Base-by-base conservation (phyloP, 2,113 vertebrate genomes). In the Gymnobelideus leadbeateri region DNA sequence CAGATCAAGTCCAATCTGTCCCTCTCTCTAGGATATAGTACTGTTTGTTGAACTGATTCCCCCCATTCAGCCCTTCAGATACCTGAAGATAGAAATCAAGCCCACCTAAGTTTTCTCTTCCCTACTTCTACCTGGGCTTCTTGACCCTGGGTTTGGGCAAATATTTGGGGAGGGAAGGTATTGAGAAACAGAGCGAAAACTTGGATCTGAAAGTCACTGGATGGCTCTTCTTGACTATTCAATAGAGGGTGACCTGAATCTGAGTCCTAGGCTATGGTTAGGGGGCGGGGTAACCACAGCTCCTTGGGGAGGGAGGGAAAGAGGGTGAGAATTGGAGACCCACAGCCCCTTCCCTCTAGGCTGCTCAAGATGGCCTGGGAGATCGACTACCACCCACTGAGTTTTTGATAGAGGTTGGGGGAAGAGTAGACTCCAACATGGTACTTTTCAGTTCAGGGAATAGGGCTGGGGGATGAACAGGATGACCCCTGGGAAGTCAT, bases 401-500 rank as follows among this genome's bases (percentile, higher is more conserved):
- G 68, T 77, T 77, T 77, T 4, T 77, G 68, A 21, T 7, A 21
- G n/a, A n/a, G 68, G 6, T n/a, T 77, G 37, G 68, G n/a, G n/a
- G 68, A 77, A 77, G 68, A n/a, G 68, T 8, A 43, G 16, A 77
- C 19, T 21, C 68, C 16, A 1, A 43, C 31, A 37, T 0, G 16
- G 68, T 77, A 16, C 68, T 77, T 77, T 77, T 21, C 68, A 77
- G 95, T 89, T 95, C 89, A 43, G 0, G 23, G 93, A 31, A 37
- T 43, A 91, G 46, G 53, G 43, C 51, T n/a, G 89, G 92, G 57
- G 68, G 93, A 95, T 90, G 89, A 25, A n/a, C 14, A 0, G 55
- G 55, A 95, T 95, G 96, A 96, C 96, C 96, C 96, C 94, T 94
- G 31, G 77, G 21, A 96, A 96, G 96, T 28, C 52, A 43, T 77